These are phyloP conservation scores for Dendrolimus punctatus DNA, from an alignment of 1,140 invertebrate genomes.

Conservation along the genomic window DNA sequence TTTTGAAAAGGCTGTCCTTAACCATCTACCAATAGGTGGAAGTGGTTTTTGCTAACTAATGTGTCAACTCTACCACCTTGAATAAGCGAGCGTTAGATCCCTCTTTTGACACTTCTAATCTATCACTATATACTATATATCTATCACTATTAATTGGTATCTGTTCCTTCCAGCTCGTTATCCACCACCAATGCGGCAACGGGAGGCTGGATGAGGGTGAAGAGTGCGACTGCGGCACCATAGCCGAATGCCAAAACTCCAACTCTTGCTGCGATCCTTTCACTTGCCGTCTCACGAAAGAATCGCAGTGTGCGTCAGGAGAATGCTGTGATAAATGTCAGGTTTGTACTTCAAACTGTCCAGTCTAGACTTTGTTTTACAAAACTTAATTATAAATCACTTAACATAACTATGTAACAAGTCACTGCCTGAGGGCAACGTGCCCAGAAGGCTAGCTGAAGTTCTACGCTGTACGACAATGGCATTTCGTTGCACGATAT, in stretches of 20 bases:
- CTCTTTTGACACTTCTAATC: background rate
- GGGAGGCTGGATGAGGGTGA: conserved; percentile 95
- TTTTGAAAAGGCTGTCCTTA: too few species aligned
- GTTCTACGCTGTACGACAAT: too few species aligned
- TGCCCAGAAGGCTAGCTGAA: too few species aligned
- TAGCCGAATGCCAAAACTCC: conserved; percentile 86
- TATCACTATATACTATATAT: too few species aligned
- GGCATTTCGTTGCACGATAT: too few species aligned
- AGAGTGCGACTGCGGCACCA: conserved; percentile 92
- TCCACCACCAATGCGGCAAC: conserved; percentile 91
- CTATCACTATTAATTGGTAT: conserved; percentile 1
- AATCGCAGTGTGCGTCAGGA: conserved; percentile 92
- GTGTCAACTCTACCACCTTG: too few species aligned
- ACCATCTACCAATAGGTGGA: too few species aligned
- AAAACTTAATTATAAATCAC: background rate
- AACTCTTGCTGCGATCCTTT: conserved; percentile 97
- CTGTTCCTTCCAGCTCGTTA: conserved; percentile 70
- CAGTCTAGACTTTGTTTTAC: background rate
- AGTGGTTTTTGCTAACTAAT: too few species aligned
- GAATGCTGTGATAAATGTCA: conserved; percentile 94
- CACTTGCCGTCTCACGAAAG: conserved; percentile 92
- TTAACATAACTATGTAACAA: too few species aligned
- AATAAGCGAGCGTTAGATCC: too few species aligned
- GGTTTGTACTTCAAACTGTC: conserved; percentile 70
- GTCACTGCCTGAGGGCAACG: too few species aligned